These are phyloP conservation scores for Metopolophium dirhodum DNA, from an alignment of 1,140 invertebrate species.

Conservation along the genomic window DNA sequence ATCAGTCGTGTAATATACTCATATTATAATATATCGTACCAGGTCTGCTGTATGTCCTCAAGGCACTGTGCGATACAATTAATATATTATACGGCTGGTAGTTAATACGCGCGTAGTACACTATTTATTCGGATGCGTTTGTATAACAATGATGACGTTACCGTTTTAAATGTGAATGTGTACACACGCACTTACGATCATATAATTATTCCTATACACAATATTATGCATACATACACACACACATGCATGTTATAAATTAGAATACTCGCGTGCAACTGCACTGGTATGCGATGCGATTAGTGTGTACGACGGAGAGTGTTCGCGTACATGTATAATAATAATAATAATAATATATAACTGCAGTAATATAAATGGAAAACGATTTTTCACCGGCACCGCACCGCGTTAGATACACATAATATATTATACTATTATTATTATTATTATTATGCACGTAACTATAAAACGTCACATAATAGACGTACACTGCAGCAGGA, in stretches of 20 bases:
- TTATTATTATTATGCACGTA: background rate
- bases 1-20: background rate
- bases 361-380: background rate
- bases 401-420: background rate
- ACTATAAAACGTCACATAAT: background rate
- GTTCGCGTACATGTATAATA: background rate
- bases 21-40: no score
- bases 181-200: background rate
- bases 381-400: conserved; percentile 14
- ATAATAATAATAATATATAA: background rate
- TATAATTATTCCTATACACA: background rate
- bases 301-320: background rate
- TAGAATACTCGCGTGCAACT: background rate
- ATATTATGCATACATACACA: no score
- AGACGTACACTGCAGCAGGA: background rate
- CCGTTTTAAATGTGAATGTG: background rate
- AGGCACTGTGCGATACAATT: no score
- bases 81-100: no score
- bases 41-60: no score
- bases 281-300: background rate
- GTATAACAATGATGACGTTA: background rate
- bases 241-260: background rate
- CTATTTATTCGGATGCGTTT: background rate
- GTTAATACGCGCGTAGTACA: background rate
- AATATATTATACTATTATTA: background rate